Base-by-base conservation (phyloP, 1,140 invertebrate genomes). In the Cotesia chilonis region DNA sequence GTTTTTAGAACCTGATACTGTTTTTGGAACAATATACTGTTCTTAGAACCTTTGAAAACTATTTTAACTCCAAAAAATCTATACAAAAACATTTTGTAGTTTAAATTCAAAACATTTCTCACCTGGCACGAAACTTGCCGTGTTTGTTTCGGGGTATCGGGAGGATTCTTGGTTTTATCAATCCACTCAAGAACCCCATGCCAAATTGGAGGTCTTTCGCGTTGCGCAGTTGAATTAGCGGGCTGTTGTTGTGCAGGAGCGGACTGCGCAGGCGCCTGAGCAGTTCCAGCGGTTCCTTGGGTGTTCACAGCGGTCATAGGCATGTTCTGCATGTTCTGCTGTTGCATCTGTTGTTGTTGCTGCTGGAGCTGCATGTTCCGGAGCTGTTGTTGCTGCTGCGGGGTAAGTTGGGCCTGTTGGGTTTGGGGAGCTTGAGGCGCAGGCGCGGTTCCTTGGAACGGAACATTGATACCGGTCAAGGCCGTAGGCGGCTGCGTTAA, bases 171-270 rank as follows among this genome's bases (percentile, higher is more conserved):
- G 41, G 89, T 89, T 82, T 97, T 97, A 79, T 98, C 96, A 76
- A 95, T 92, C 94, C 95, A 98, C 85, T 98, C 96, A 3, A 98
- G 83, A 0, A 94, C 87, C 7, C 96, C 96, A 77, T 91, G 91
- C 95, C 95, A 96, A 80, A 97, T 95, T 54, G 90, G 92, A 14
- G 90, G 90, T 54, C 92, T 88, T 74, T 93, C 91, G 54, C 89
- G 81, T 20, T 68, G 79, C 57, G 78, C 82, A 28, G 77, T 79
- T 63, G 82, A 80, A 72, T 76, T 55, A 72, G 84, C 82, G 68
- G 83, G 85, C 54, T 81, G 79, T 35, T 78, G 71, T 3, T 80
- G 81, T 0, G 79, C 79, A 3, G 73, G 73, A 3, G 78, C 78
- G 4, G 83, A 71, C 12, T 78, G 77, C 63, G 84, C 75, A 9